Base-by-base conservation (phyloP, 2,797 vertebrate genomes). In the Microctenopoma steveboyesi region DNA sequence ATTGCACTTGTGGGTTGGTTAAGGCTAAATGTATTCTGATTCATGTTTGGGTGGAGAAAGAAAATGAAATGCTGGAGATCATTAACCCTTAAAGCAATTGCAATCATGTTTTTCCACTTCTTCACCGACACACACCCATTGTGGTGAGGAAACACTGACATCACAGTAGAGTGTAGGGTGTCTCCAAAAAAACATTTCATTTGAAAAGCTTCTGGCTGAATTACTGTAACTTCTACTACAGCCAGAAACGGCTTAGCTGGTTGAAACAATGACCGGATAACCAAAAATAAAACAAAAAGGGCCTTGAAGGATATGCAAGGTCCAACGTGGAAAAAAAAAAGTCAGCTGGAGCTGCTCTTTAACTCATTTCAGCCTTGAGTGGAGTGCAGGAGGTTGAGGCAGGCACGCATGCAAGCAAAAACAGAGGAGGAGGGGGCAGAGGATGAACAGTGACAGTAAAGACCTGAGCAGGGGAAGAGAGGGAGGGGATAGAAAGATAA, bases 401-500 rank as follows among this genome's bases (percentile, higher is more conserved):
- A 80, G 69, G 68, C 81, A 82, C 62, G 67, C 74, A 80, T 68
- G 68, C 81, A 82, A 62, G 67, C 72, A 66, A 82, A 74, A 71
- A 45, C 37, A 70, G 47, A 3, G 7, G 22, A 57, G 72, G 62
- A 60, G 64, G 61, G 43, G 58, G 80, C 1, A 14, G 71, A 64
- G 80, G 78, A 76, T 72, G 73, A 82, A 77, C 72, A 7, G 72
- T 68, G 81, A 91, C 78, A 84, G 79, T 52, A 28, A 77, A 79
- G 85, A 90, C 85, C 86, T 88, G 83, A 86, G 82, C 56, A 57
- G 81, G 83, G 42, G 69, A 37, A 48, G 46, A 72, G 72, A 71
- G 50, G 65, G 81, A 81, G 79, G 57, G 63, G 74, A 79, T 78
- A 80, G 78, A 91, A 93, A 92, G 90, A 91, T 93, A 94, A 94